Evolutionary conservation across 2,113 vertebrate genomes (phyloP).

Genomic region (Carlito syrichta): DNA sequence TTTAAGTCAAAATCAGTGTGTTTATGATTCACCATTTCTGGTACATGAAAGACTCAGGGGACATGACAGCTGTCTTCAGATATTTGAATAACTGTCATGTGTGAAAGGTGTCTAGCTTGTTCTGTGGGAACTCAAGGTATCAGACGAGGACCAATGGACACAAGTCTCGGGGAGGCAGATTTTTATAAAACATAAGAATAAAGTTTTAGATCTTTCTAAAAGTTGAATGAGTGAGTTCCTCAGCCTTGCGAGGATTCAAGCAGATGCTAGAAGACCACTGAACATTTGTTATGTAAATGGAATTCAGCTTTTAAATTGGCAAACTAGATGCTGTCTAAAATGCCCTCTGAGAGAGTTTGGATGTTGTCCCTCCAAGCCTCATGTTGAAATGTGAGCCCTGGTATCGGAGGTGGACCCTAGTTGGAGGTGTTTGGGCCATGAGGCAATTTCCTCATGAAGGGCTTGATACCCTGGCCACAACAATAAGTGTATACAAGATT

Average conservation of each 20-base stretch:
- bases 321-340: not conserved
- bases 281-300: not conserved
- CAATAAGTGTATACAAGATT: no score
- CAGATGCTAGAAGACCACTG: not conserved
- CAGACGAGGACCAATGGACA: not conserved
- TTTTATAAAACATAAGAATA: slow-evolving; percentile 17
- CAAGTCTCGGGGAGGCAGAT: not conserved
- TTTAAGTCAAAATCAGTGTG: not conserved
- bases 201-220: slow-evolving; percentile 20
- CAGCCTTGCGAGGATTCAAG: not conserved
- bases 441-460: no score
- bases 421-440: no score
- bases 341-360: no score
- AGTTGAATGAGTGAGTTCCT: not conserved
- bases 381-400: no score
- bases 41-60: not conserved
- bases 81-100: not conserved
- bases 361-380: no score
- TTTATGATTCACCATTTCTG: slow-evolving; percentile 4
- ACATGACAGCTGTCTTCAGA: not conserved
- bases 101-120: not conserved
- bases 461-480: no score
- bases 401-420: no score
- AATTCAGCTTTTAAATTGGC: not conserved
- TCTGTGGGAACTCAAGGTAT: not conserved